phyloP scores from a whole-genome alignment of 1,140 invertebrate genomes.

The Trachymyrmex septentrionalis region DNA sequence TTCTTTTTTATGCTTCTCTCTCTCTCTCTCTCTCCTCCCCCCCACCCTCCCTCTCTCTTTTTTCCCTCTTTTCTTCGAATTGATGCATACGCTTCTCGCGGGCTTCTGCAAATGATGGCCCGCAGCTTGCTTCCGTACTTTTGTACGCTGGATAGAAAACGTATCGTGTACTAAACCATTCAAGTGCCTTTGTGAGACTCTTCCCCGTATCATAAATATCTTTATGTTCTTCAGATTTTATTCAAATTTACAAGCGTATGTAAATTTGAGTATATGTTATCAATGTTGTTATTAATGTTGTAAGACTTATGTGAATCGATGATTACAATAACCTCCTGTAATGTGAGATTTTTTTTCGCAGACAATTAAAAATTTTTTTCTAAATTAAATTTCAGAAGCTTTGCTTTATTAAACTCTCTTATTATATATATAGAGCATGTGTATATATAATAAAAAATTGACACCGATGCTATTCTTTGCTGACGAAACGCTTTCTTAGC shows the following conservation, averaged over 20 bases:
- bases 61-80: neutral
- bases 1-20: neutral
- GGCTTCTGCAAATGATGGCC: slow-evolving; percentile 58
- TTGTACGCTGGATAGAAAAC: slow-evolving; percentile 44
- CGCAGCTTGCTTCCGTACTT: slow-evolving; percentile 18
- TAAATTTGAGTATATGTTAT: too few species aligned
- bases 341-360: neutral
- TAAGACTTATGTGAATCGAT: neutral
- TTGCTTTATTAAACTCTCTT: neutral
- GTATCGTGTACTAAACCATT: slow-evolving; percentile 38
- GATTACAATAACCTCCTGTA: neutral
- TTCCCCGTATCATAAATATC: slow-evolving; percentile 19
- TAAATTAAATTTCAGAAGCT: neutral
- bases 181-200: slow-evolving; percentile 22
- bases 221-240: neutral
- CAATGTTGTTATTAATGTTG: slow-evolving; percentile 10
- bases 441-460: slow-evolving; percentile 2
- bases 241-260: neutral
- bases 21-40: too few species aligned
- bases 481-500: neutral
- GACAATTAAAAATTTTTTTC: neutral
- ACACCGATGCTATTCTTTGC: neutral
- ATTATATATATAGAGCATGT: neutral
- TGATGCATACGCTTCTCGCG: slow-evolving; percentile 31
- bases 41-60: too few species aligned